Evolutionary conservation across 2,888 invertebrate genomes (phyloP).

Genomic region (Didymodactylos carnosus): DNA sequence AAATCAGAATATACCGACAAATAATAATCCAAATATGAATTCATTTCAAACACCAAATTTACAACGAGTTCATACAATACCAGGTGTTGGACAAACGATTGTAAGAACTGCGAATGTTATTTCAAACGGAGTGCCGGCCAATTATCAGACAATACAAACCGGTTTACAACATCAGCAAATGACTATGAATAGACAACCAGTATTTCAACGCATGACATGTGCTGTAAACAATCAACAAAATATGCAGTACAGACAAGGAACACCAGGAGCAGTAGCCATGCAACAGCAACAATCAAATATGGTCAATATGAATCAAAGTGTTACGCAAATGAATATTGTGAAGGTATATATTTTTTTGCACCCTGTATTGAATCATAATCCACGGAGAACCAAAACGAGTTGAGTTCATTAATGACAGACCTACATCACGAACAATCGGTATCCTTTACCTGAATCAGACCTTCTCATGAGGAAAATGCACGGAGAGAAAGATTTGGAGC

Average conservation of each 20-base stretch:
- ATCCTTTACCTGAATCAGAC: no score
- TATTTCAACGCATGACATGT: not conserved
- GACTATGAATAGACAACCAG: not conserved
- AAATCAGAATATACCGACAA: not conserved
- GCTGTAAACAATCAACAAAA: not conserved
- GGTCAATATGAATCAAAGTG: not conserved
- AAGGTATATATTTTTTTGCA: no score
- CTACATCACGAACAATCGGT: no score
- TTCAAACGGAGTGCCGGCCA: not conserved
- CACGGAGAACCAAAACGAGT: no score
- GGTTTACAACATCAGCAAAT: not conserved
- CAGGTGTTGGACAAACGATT: not conserved
- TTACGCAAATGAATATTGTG: slow-evolving; percentile 1
- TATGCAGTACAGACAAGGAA: no score
- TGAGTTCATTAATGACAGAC: no score
- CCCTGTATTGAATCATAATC: no score
- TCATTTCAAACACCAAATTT: not conserved
- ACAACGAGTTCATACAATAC: not conserved
- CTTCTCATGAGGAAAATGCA: no score
- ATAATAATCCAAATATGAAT: not conserved
- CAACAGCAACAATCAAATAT: not conserved
- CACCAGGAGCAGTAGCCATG: not conserved
- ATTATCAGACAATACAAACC: not conserved
- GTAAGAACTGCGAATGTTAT: not conserved
- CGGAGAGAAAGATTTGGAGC: no score